phyloP scores from a whole-genome alignment of 2,113 vertebrate genomes.

The Scalopus aquaticus region DNA sequence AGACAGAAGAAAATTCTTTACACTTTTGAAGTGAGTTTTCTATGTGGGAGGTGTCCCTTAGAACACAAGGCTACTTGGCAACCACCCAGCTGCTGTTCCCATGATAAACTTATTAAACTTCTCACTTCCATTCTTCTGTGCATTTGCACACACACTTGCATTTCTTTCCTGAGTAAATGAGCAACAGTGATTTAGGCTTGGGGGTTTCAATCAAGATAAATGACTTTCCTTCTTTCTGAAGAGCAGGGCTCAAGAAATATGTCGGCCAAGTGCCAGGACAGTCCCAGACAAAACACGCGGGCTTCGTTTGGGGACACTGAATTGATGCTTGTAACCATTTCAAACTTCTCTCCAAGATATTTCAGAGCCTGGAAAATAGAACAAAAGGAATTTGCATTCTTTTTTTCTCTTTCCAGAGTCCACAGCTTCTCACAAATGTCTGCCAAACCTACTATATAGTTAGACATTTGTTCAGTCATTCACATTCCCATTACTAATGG shows the following conservation, averaged over 20 bases:
- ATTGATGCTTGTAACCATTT: constrained; percentile 72
- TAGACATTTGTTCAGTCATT: constrained; percentile 44
- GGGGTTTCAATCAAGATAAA: constrained; percentile 64
- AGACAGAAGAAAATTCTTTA: constrained; percentile 21
- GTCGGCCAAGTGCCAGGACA: constrained; percentile 39
- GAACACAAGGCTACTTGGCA: constrained; percentile 49
- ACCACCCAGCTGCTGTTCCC: constrained; percentile 18
- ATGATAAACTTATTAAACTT: constrained; percentile 36
- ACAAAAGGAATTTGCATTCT: constrained; percentile 68
- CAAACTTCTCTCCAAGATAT: constrained; percentile 65
- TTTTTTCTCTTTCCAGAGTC: constrained; percentile 56
- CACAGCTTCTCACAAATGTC: constrained; percentile 57
- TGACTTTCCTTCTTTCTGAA: constrained; percentile 59
- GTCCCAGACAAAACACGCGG: constrained; percentile 68
- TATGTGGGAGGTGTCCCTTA: not conserved
- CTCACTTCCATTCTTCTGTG: constrained; percentile 43
- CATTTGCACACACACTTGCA: constrained; percentile 38
- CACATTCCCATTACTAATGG: constrained; percentile 47
- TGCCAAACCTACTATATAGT: constrained; percentile 62
- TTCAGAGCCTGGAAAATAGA: constrained; percentile 62
- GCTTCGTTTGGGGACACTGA: constrained; percentile 65
- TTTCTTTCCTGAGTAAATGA: constrained; percentile 57
- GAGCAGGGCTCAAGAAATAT: constrained; percentile 57
- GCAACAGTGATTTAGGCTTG: constrained; percentile 44
- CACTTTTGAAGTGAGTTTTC: constrained; percentile 45